A percentile compares a stretch with the other conserved stretches of the same genome.
phyloP scores from a whole-genome alignment of 2,888 invertebrate genomes.

The Mystacides longicornis region DNA sequence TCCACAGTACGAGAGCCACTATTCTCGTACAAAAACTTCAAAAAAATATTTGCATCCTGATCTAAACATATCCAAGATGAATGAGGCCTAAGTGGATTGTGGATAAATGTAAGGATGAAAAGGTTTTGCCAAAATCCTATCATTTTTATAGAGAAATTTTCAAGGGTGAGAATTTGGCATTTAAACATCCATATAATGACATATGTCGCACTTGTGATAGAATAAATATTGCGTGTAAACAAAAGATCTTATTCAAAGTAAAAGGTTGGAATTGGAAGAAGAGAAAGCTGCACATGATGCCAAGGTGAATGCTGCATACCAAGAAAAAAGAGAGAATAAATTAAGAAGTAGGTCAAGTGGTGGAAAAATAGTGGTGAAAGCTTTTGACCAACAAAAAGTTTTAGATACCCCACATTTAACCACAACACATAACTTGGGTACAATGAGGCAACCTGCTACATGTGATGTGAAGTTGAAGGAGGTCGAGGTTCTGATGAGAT shows the following conservation, averaged over 20 bases:
- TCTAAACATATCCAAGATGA: neutral
- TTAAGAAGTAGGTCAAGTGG: neutral
- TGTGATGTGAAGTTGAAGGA: constrained; percentile 4
- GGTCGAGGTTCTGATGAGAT: constrained; percentile 5
- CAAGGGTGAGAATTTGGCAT: neutral
- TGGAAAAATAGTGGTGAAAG: neutral
- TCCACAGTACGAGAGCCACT: neutral
- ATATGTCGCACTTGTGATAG: constrained; percentile 1
- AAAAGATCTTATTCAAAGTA: neutral
- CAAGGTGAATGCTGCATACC: neutral
- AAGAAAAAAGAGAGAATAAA: neutral
- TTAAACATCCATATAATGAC: constrained; percentile 3
- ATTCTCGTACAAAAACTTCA: neutral
- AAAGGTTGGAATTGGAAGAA: neutral
- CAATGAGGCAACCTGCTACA: constrained; percentile 5
- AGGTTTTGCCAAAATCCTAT: neutral
- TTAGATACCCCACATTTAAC: neutral
- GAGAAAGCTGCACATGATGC: neutral
- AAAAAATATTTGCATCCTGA: constrained; percentile 1
- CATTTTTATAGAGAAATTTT: neutral
- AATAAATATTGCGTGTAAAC: constrained; percentile 1
- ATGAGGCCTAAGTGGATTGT: neutral
- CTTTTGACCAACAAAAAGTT: constrained; percentile 1
- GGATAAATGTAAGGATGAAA: neutral
- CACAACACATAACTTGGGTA: neutral